Conservation (phyloP, 2,797 vertebrate genomes). For the Thunnus albacares region DNA sequence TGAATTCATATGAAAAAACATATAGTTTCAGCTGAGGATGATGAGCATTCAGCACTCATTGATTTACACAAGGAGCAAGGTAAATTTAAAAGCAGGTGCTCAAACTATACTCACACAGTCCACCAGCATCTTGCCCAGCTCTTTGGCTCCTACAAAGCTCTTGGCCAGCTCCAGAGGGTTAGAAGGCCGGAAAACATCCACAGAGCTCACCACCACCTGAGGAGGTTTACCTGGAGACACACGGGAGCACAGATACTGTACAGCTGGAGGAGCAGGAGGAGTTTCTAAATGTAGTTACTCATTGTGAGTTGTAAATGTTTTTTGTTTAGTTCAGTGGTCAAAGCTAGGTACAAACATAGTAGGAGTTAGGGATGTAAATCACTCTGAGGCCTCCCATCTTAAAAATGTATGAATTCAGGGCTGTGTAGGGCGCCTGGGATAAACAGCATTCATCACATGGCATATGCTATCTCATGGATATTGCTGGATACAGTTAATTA, state of each 20-base stretch:
- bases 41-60: not conserved
- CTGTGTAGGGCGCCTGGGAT: too few species aligned
- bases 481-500: too few species aligned
- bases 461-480: too few species aligned
- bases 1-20: not conserved
- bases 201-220: conserved; percentile 92
- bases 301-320: not conserved
- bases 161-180: conserved; percentile 96
- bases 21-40: not conserved
- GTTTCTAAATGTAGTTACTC: not conserved
- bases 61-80: not conserved
- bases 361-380: too few species aligned
- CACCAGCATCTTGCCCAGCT: conserved; percentile 97
- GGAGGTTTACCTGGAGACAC: conserved; percentile 87
- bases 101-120: conserved; percentile 92
- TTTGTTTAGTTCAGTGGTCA: too few species aligned
- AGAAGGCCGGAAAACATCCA: conserved; percentile 96
- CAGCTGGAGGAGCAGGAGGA: not conserved
- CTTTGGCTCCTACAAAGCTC: conserved; percentile 93
- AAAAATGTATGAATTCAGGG: too few species aligned
- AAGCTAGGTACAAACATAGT: too few species aligned
- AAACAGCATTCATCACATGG: too few species aligned
- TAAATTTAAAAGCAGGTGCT: too few species aligned
- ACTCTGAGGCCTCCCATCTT: too few species aligned
- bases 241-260: not conserved